A percentile compares a stretch with the other conserved stretches of the same genome.
phyloP scores from a whole-genome alignment of 2,797 vertebrate species.

The Enteromius fasciolatus region DNA sequence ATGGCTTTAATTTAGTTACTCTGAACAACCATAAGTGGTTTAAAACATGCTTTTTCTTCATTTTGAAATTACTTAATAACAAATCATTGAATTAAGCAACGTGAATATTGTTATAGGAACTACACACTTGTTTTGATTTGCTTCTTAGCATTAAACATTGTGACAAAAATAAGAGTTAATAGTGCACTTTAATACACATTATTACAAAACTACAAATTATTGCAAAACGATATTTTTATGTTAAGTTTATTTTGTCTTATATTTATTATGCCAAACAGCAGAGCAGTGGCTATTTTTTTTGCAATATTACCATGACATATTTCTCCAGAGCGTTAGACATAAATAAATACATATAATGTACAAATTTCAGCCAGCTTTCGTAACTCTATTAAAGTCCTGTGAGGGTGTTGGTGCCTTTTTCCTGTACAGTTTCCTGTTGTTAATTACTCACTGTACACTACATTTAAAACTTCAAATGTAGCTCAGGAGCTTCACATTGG shows the following conservation, averaged over 20 bases:
- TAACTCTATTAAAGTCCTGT: constrained; percentile 79
- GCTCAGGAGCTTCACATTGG: constrained; percentile 49
- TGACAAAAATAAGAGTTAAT: background rate
- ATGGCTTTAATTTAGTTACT: constrained; percentile 80
- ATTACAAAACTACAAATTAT: background rate
- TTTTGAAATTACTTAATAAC: background rate
- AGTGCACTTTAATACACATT: background rate
- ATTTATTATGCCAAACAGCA: background rate
- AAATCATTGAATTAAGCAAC: background rate
- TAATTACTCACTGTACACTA: constrained; percentile 64
- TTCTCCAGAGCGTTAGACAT: background rate
- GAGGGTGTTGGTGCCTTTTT: constrained; percentile 77
- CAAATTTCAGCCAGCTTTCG: constrained; percentile 19
- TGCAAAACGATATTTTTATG: background rate
- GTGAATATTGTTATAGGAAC: background rate
- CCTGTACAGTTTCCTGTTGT: constrained; percentile 66
- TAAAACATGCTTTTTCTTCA: background rate
- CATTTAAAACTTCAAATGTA: constrained; percentile 68
- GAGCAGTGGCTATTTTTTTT: background rate
- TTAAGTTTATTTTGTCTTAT: background rate
- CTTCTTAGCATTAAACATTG: background rate
- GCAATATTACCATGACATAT: background rate
- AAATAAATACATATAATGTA: background rate
- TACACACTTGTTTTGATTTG: background rate
- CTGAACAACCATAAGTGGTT: constrained; percentile 45